Conservation (phyloP, 2,113 vertebrate species). For the Trochalopteron elliotii region DNA sequence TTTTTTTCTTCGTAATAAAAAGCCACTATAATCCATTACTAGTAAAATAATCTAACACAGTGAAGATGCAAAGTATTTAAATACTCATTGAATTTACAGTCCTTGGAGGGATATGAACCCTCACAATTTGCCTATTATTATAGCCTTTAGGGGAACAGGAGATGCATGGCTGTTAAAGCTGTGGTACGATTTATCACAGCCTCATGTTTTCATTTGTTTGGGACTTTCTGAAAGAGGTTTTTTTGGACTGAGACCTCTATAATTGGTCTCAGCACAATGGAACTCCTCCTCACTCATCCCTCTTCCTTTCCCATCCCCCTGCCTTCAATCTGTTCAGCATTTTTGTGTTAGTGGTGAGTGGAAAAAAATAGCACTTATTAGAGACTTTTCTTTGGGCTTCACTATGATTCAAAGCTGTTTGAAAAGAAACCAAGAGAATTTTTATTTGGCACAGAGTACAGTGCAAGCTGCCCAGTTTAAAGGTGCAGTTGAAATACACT, state of each 20-base stretch:
- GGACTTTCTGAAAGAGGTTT: constrained; percentile 57
- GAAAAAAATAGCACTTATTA: constrained; percentile 31
- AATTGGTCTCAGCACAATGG: constrained; percentile 63
- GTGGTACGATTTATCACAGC: constrained; percentile 21
- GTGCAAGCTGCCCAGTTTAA: constrained; percentile 15
- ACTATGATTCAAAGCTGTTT: constrained; percentile 1
- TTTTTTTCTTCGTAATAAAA: not conserved
- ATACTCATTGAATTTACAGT: not conserved
- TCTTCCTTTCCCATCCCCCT: constrained; percentile 35
- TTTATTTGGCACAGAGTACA: constrained; percentile 14
- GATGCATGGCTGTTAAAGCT: not conserved
- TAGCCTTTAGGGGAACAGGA: not conserved
- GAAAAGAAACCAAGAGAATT: constrained; percentile 4
- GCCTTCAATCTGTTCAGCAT: constrained; percentile 38
- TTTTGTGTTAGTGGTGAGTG: not conserved
- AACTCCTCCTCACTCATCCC: constrained; percentile 52
- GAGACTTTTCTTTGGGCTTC: not conserved
- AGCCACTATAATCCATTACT: not conserved
- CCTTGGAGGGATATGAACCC: not conserved
- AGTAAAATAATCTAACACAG: not conserved
- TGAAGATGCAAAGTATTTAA: not conserved
- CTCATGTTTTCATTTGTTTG: constrained; percentile 48
- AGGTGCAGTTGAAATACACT: not conserved
- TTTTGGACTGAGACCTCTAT: constrained; percentile 55
- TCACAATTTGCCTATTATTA: constrained; percentile 10